These are phyloP conservation scores for Drosophila borborema DNA, from an alignment of 2,888 invertebrate genomes.

Conservation along the genomic window DNA sequence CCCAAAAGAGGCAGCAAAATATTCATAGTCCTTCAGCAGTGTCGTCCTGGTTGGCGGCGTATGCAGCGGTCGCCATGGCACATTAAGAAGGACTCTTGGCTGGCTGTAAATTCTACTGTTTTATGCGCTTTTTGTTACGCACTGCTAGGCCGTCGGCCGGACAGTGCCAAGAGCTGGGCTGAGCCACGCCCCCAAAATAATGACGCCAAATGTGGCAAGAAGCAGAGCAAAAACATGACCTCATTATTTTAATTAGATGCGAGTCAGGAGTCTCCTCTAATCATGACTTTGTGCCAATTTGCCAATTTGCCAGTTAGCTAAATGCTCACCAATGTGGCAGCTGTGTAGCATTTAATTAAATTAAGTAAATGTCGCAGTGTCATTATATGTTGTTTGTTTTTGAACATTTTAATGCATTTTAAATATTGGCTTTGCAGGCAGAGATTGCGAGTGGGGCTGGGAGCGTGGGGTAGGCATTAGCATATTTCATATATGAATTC, in stretches of 20 bases:
- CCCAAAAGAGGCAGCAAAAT: conserved; percentile 27
- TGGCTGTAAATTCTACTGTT: conserved; percentile 71
- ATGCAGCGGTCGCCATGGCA: conserved; percentile 66
- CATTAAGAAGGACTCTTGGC: conserved; percentile 68
- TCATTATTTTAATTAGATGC: conserved; percentile 74
- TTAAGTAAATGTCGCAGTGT: conserved; percentile 47
- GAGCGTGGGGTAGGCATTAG: background rate
- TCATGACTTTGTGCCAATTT: conserved; percentile 15
- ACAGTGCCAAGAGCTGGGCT: conserved; percentile 24
- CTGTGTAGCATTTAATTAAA: conserved; percentile 58
- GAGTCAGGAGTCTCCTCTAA: conserved; percentile 19
- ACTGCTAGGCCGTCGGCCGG: conserved; percentile 33
- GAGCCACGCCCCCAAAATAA: conserved; percentile 66
- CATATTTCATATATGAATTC: conserved; percentile 13
- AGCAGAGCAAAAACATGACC: conserved; percentile 27
- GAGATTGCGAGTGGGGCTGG: background rate
- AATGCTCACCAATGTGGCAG: conserved; percentile 19
- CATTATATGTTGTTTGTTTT: conserved; percentile 6
- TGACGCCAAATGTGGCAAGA: conserved; percentile 33
- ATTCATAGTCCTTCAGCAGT: conserved; percentile 1
- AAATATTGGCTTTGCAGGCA: conserved; percentile 26
- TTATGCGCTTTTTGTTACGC: conserved; percentile 75
- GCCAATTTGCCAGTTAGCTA: conserved; percentile 7
- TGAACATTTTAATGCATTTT: conserved; percentile 54
- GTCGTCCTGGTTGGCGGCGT: conserved; percentile 50